Conservation (phyloP, 2,888 invertebrate genomes). For the Deilephila elpenor region DNA sequence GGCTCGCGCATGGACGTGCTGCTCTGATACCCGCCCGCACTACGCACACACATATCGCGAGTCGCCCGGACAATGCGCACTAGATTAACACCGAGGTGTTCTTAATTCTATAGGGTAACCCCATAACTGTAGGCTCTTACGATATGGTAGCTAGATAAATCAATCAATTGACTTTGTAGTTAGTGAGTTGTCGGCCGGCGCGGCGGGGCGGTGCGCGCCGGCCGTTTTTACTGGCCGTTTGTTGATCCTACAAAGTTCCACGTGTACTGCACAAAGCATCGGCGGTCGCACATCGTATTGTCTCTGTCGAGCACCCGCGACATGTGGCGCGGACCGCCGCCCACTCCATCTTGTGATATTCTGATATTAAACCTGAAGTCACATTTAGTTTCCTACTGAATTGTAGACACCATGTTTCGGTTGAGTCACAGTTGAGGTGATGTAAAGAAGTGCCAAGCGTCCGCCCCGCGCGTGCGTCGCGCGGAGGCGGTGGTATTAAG, state of each 20-base stretch:
- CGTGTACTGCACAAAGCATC: constrained; percentile 23
- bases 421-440: not conserved
- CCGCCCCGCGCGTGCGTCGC: not conserved
- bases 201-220: not conserved
- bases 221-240: not conserved
- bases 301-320: not conserved
- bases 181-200: constrained; percentile 17
- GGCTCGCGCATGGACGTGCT: constrained; percentile 78
- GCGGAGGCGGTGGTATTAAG: not conserved
- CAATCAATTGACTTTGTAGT: constrained; percentile 24
- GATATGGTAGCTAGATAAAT: constrained; percentile 18
- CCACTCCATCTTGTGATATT: not conserved
- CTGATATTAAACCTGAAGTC: not conserved
- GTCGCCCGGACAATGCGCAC: not conserved
- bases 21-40: constrained; percentile 54
- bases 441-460: constrained; percentile 11
- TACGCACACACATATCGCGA: not conserved
- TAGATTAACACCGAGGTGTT: constrained; percentile 36
- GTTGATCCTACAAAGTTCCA: not conserved
- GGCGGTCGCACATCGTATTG: not conserved
- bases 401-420: not conserved
- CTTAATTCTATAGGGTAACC: constrained; percentile 37
- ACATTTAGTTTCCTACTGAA: not conserved
- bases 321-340: not conserved
- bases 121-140: constrained; percentile 27